Evolutionary conservation across 2,888 invertebrate genomes (phyloP), one percentile per base, ranked within the genome.

Genomic region (Tortricodes alternella): DNA sequence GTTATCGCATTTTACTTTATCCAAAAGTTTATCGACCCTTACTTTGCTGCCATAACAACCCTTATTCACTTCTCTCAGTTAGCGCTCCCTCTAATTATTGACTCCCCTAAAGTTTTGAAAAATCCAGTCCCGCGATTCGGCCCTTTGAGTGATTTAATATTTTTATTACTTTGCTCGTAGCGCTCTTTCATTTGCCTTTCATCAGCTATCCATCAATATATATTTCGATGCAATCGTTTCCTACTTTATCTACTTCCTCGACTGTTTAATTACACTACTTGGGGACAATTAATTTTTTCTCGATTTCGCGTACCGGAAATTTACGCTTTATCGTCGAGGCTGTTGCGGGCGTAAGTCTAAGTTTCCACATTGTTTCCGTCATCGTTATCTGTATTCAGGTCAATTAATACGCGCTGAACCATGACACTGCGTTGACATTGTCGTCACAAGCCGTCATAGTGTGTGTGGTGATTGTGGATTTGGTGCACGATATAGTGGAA

Each of bases 61-160:
- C 89, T 87, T 85, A 85, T 83, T 85, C 83, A 79, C 78, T 85
- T 74, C 79, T 79, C 75, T 83, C 80, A 73, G 74, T 74, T 78
- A 74, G 80, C 83, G 85, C 85, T 84, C 89, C 89, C 89, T 86
- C 83, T 83, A 88, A 89, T 89, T 88, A 89, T 88, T 83, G 79
- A 83, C 85, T 87, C 88, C 89, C 89, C 88, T 83, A 84, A 86
- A 87, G 76, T 87, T 85, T 78, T 78, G 75, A 80, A 81, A 80
- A 81, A 79, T 76, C 71, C 73, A 66, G 73, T 74, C 75, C 82
- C 79, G 76, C 77, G 63, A 76, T 78, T 76, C 76, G 68, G 75
- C 76, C 74, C 76, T 83, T 82, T 81, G 79, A 81, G 78, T 74
- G 74, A 78, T 77, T 71, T 71, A 76, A 78, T 83, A 81, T 83